Base-by-base conservation (phyloP, 53 echinoderm and acorn worm species). In the Holothuria scabra region DNA sequence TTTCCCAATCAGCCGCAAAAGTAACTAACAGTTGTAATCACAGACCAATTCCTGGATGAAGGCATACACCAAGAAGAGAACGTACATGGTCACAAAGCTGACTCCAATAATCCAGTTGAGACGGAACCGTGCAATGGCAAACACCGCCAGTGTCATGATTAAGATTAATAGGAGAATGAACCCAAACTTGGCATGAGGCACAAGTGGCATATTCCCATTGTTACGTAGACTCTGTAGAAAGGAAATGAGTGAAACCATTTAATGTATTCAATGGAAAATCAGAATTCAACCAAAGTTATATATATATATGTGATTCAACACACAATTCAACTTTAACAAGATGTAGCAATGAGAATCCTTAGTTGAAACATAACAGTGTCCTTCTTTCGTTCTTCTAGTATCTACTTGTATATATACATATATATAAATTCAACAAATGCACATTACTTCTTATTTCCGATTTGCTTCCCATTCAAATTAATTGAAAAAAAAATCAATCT, bases 121-220 rank as follows among this genome's bases (percentile, higher is more conserved):
- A 30, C 88, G 87, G 90, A 99, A 99, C 48, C 99, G 92, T 32
- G 92, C 99, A 30, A 61, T 31, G 35, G 87, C 55, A 82, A 99
- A 99, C 59, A 89, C 81, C 57, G 93, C 5, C 34, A 99, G 61
- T 13, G 99, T 87, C 20, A 93, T 25, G 20, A 89, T 4, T 5
- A 94, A 89, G 64, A 99, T 93, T 25, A 87, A 85, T 5, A 99
- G 87, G 78, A 99, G 85, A 18, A 94, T 89, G 93, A 99, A 99
- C 24, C 99, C 99, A 82, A 99, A 99, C 61, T 99, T 99, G 66
- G 94, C 91, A 57, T 99, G 92, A 1, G 94, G 97, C 4, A 94
- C 90, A 31, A 97, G 82, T 12, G 90, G 28, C 59, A 76, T 44
- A 44, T 68, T 65, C 2, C 80, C 80, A 8, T 7, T 24, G 8